A percentile compares a stretch with the other conserved stretches of the same genome.
phyloP scores from a whole-genome alignment of 2,888 invertebrate species.

The Nemoura dubitans region DNA sequence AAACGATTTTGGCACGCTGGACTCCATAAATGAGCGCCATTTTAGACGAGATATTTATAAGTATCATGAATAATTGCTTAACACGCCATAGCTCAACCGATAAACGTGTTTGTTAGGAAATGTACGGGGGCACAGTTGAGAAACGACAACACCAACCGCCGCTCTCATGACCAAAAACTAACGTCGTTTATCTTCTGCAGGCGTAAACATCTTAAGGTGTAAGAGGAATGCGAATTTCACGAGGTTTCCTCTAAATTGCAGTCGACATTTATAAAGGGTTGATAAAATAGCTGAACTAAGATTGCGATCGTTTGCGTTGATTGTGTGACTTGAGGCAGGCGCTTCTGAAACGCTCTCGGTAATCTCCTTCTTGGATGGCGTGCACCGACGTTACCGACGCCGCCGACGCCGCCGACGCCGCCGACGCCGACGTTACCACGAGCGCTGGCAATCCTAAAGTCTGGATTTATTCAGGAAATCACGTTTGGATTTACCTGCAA shows the following conservation, averaged over 20 bases:
- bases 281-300: slow-evolving; percentile 27
- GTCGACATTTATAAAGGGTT: slow-evolving; percentile 24
- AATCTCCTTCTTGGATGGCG: background rate
- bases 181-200: slow-evolving; percentile 14
- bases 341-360: slow-evolving; percentile 4
- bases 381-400: no score
- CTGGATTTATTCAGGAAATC: background rate
- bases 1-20: background rate
- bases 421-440: background rate
- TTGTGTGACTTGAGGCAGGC: slow-evolving; percentile 5
- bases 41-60: background rate
- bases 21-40: background rate
- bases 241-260: slow-evolving; percentile 27
- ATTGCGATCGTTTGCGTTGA: slow-evolving; percentile 25
- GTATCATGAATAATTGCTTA: background rate
- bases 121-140: background rate
- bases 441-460: background rate
- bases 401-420: no score
- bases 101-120: background rate
- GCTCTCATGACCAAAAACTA: slow-evolving; percentile 13
- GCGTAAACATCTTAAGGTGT: background rate
- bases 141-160: background rate
- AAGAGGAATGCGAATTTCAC: slow-evolving; percentile 10
- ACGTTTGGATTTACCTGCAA: background rate
- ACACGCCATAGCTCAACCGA: background rate